Evolutionary conservation across 2,888 invertebrate genomes (phyloP).

Genomic region (Tiphia femorata): DNA sequence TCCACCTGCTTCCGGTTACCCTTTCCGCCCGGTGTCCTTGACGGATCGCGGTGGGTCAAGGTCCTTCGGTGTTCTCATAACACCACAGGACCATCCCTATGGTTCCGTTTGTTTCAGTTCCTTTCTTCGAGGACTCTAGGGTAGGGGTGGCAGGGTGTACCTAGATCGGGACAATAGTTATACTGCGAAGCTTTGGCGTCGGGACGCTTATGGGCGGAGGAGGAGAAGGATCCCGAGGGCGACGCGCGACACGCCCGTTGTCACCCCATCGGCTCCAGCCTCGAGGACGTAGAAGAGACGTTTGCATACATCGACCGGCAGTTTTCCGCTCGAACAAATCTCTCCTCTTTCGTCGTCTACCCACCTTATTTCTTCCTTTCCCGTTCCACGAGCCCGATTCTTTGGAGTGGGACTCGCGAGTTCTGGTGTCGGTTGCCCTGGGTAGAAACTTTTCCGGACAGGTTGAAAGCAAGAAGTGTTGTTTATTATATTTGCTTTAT

Average conservation of each 20-base stretch:
- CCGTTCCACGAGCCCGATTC: too few relatives aligned
- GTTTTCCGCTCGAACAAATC: slow-evolving; percentile 67
- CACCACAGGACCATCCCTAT: too few relatives aligned
- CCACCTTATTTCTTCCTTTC: not conserved
- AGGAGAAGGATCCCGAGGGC: slow-evolving; percentile 23
- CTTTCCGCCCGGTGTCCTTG: slow-evolving; percentile 46
- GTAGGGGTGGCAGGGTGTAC: too few relatives aligned
- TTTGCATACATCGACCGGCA: slow-evolving; percentile 68
- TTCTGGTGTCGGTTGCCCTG: too few relatives aligned
- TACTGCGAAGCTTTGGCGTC: too few relatives aligned
- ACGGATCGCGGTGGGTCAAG: slow-evolving; percentile 41
- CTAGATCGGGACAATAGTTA: slow-evolving; percentile 46
- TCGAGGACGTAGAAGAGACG: slow-evolving; percentile 60
- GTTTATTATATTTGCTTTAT: too few relatives aligned
- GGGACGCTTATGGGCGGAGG: too few relatives aligned
- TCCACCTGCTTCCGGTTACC: slow-evolving; percentile 35
- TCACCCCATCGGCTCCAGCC: slow-evolving; percentile 67
- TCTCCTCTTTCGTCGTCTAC: slow-evolving; percentile 33
- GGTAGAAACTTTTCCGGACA: too few relatives aligned
- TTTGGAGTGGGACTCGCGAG: too few relatives aligned
- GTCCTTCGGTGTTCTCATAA: slow-evolving; percentile 19
- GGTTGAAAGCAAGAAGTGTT: too few relatives aligned
- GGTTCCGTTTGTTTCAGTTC: too few relatives aligned
- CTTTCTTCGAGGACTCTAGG: too few relatives aligned
- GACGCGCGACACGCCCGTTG: slow-evolving; percentile 62